phyloP scores from a whole-genome alignment of 2,797 vertebrate genomes.

The Lutjanus campechanus region DNA sequence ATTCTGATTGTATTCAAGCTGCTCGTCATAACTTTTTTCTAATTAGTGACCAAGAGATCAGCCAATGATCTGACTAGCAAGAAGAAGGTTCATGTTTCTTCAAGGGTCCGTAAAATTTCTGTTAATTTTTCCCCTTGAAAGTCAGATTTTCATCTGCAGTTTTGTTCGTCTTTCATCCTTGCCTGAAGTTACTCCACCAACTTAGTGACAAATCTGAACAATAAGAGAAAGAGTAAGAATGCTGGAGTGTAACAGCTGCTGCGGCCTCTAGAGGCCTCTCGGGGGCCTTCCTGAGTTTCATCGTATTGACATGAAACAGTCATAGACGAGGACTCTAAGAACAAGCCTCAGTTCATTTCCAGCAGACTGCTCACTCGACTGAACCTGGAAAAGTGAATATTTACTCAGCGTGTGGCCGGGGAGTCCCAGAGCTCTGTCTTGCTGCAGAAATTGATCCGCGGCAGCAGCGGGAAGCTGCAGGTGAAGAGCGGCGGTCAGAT shows the following conservation, averaged over 20 bases:
- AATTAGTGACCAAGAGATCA: too few relatives aligned
- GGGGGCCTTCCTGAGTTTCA: background rate
- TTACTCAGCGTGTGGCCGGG: background rate
- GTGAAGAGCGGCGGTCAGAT: constrained; percentile 2
- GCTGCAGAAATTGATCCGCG: background rate
- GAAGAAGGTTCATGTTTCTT: too few relatives aligned
- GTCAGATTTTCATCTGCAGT: too few relatives aligned
- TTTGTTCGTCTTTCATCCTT: background rate
- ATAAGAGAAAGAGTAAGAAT: background rate
- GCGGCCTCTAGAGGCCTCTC: background rate
- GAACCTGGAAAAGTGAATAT: background rate
- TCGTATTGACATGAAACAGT: background rate
- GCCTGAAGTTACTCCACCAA: background rate
- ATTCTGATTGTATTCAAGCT: too few relatives aligned
- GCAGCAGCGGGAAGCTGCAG: constrained; percentile 4
- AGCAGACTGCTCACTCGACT: background rate
- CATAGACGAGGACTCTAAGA: background rate
- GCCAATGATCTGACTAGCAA: too few relatives aligned
- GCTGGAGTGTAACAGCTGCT: background rate
- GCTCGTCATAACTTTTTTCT: too few relatives aligned
- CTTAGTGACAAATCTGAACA: background rate
- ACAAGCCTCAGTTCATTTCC: background rate
- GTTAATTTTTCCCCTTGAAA: too few relatives aligned
- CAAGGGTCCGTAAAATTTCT: too few relatives aligned
- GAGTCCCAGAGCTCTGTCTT: background rate